Conservation (phyloP, 1,140 invertebrate genomes). For the Papilio polytes region DNA sequence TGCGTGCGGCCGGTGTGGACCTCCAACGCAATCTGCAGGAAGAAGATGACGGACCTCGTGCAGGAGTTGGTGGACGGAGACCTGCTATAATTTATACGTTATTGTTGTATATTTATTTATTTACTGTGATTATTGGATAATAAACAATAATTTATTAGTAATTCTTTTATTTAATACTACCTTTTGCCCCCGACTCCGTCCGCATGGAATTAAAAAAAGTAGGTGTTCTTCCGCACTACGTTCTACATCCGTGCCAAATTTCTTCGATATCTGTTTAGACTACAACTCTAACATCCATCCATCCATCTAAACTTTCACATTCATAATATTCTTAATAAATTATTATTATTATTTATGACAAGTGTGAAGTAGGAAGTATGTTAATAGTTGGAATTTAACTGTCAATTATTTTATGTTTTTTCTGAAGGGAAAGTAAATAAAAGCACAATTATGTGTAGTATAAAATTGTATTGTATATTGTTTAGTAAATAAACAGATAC, state of each 20-base stretch:
- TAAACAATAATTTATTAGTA: neutral
- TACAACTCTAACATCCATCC: too few species aligned
- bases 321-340: too few species aligned
- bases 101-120: constrained; percentile 12
- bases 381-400: too few species aligned
- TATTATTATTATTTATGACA: too few species aligned
- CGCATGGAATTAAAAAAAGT: too few species aligned
- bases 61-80: constrained; percentile 84
- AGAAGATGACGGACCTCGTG: constrained; percentile 85
- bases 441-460: constrained; percentile 49
- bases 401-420: neutral
- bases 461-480: constrained; percentile 76
- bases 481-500: constrained; percentile 77
- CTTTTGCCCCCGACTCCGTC: too few species aligned
- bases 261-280: too few species aligned
- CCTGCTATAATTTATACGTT: constrained; percentile 42
- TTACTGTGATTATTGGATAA: neutral
- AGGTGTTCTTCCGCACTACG: too few species aligned
- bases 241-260: too few species aligned
- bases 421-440: constrained; percentile 39
- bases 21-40: constrained; percentile 83
- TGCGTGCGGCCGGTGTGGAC: constrained; percentile 73
- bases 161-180: neutral
- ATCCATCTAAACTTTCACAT: too few species aligned
- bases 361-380: too few species aligned